Conservation (phyloP, 2,888 invertebrate species). For the Tubulanus polymorphus region DNA sequence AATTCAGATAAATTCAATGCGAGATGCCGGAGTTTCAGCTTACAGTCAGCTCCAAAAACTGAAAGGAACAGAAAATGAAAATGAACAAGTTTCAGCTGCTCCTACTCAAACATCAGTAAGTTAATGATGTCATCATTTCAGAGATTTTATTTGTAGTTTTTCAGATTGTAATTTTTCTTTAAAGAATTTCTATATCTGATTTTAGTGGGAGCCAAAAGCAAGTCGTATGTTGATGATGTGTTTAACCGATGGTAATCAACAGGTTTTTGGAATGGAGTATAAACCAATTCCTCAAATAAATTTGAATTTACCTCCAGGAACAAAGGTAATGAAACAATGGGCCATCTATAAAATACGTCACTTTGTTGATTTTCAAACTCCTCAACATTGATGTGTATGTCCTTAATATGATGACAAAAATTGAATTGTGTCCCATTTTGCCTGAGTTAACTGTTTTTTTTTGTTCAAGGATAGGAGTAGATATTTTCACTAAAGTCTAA, state of each 20-base stretch:
- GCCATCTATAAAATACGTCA: background rate
- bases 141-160: background rate
- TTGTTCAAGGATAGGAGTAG: no score
- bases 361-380: background rate
- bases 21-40: slow-evolving; percentile 65
- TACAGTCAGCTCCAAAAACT: slow-evolving; percentile 62
- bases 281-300: slow-evolving; percentile 54
- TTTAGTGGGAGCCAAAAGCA: slow-evolving; percentile 58
- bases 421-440: no score
- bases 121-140: background rate
- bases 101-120: slow-evolving; percentile 35
- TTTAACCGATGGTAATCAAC: slow-evolving; percentile 72
- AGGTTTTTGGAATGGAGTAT: slow-evolving; percentile 70
- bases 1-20: slow-evolving; percentile 49
- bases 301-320: slow-evolving; percentile 48
- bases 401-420: no score
- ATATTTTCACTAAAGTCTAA: no score
- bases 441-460: no score
- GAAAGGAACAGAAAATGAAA: slow-evolving; percentile 55
- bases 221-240: slow-evolving; percentile 67
- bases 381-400: no score
- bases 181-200: slow-evolving; percentile 18
- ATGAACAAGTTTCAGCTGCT: slow-evolving; percentile 49
- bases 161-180: background rate
- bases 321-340: slow-evolving; percentile 43